Base-by-base conservation (phyloP, 2,113 vertebrate species). In the Delphinapterus leucas region DNA sequence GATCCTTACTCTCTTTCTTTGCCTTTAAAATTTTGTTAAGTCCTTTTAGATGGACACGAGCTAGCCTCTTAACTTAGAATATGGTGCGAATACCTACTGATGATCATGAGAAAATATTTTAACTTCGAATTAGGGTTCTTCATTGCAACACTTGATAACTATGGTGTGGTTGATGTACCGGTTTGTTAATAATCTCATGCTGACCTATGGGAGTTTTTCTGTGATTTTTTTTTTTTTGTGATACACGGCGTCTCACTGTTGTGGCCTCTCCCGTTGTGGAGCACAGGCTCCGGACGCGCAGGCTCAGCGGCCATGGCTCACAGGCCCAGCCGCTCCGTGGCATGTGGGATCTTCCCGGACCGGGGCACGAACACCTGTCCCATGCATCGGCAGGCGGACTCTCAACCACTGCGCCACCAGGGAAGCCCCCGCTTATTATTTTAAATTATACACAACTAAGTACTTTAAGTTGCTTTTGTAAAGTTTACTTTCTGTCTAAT, bases 381-480 rank as follows among this genome's bases (percentile, higher is more conserved):
- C 44, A 10, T 47, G 44, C 44, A 47, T 47, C 44, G 10, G 44
- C 44, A 47, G 44, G 44, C 11, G 47, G 47, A 47, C 47, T 47
- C 47, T 47, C 47, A 47, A 12, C 47, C 47, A 49, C 47, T 49
- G 47, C 12, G 47, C 47, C 47, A 49, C 47, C 47, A 49, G 47
- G 47, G 47, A 49, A 49, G 47, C 47, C 47, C 13, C 28, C 23
- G 31, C n/a, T 68, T 88, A 55, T 93, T 23, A 86, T 85, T 93
- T 87, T 68, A 93, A 80, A 86, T 86, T 58, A n/a, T 85, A 73
- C 74, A 68, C 80, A 76, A 86, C 55, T 74, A 84, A 18, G 93
- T 97, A 33, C 15, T 83, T 91, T 92, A n/a, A 93, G 61, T 97
- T 73, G 26, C 88, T 96, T 98, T 93, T 70, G 36, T 88, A 23